Evolutionary conservation across 2,888 invertebrate species (phyloP).

Genomic region (Alloplasta piceator): DNA sequence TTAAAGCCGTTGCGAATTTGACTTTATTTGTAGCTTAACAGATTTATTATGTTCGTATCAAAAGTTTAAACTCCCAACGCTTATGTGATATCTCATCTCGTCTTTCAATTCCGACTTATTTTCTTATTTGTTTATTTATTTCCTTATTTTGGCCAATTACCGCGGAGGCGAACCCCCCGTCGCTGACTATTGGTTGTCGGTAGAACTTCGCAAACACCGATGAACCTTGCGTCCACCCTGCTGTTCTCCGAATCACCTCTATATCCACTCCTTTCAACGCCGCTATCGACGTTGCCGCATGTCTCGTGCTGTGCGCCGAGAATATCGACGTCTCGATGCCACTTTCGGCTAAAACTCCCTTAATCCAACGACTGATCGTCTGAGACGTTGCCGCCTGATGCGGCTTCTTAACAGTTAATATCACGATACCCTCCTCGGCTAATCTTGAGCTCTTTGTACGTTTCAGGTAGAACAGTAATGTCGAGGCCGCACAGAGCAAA

Average conservation of each 20-base stretch:
- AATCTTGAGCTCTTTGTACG: slow-evolving; percentile 2
- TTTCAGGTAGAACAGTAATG: slow-evolving; percentile 30
- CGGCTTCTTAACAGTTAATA: slow-evolving; percentile 16
- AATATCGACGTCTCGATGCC: slow-evolving; percentile 52
- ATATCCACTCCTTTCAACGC: slow-evolving; percentile 23
- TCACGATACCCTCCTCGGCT: neutral
- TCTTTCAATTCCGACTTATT: no score
- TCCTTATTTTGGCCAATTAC: no score
- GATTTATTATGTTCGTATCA: no score
- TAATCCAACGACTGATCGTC: slow-evolving; percentile 54
- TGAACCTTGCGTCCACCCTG: slow-evolving; percentile 37
- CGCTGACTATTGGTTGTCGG: no score
- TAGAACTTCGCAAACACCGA: slow-evolving; percentile 38
- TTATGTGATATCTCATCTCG: no score
- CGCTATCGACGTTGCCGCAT: slow-evolving; percentile 55
- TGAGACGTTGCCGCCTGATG: slow-evolving; percentile 37
- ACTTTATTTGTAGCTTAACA: no score
- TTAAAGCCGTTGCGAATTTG: no score
- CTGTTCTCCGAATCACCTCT: slow-evolving; percentile 39
- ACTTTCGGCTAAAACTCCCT: slow-evolving; percentile 38
- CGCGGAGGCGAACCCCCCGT: no score
- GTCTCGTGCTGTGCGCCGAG: slow-evolving; percentile 57
- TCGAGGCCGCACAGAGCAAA: slow-evolving; percentile 36
- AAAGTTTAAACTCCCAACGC: no score
- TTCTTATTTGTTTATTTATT: neutral